These are phyloP conservation scores for Tetramorium bicarinatum DNA, from an alignment of 2,888 invertebrate genomes.

Conservation along the genomic window DNA sequence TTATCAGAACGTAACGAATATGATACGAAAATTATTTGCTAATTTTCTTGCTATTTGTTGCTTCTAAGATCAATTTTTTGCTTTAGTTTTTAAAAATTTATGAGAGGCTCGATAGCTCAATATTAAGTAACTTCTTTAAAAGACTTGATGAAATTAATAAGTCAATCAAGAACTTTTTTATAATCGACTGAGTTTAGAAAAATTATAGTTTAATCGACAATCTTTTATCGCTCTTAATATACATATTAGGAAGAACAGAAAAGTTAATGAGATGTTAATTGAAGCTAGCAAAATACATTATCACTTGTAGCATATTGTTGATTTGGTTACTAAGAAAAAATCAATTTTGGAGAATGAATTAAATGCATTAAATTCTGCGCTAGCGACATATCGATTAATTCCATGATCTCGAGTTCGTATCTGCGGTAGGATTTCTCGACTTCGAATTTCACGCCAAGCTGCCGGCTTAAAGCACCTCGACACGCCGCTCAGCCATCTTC, in stretches of 20 bases:
- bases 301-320: neutral
- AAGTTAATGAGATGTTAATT: neutral
- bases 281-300: neutral
- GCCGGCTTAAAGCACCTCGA: conserved; percentile 72
- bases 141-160: neutral
- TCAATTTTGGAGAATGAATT: neutral
- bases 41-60: too few relatives aligned
- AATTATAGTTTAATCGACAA: neutral
- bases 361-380: conserved; percentile 1
- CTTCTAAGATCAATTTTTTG: too few relatives aligned
- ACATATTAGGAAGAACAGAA: neutral
- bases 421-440: conserved; percentile 57
- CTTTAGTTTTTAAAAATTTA: too few relatives aligned
- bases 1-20: too few relatives aligned
- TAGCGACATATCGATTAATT: conserved; percentile 61
- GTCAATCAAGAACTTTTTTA: neutral
- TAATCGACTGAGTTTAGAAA: neutral
- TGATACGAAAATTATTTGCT: too few relatives aligned
- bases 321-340: neutral
- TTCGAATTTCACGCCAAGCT: conserved; percentile 71
- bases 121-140: too few relatives aligned
- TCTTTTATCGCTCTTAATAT: neutral
- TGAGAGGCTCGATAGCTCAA: too few relatives aligned
- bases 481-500: conserved; percentile 68
- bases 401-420: conserved; percentile 59